phyloP scores from a whole-genome alignment of 2,113 vertebrate species.

The Paracanthobrama guichenoti region DNA sequence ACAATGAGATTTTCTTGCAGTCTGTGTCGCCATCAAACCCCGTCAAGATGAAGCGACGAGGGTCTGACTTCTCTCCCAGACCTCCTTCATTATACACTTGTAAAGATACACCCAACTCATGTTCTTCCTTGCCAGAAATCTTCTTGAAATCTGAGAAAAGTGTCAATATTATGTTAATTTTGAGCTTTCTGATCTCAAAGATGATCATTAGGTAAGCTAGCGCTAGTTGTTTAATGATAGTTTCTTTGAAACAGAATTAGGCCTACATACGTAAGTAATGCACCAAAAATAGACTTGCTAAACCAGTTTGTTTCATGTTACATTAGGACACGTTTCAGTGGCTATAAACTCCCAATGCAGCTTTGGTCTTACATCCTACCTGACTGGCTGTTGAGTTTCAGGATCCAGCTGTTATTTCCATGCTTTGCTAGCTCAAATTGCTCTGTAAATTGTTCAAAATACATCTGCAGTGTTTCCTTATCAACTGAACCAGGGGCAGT shows the following conservation, averaged over 20 bases:
- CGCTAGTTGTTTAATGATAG: neutral
- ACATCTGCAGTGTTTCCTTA: constrained; percentile 55
- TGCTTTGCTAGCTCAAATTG: constrained; percentile 47
- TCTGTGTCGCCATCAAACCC: constrained; percentile 56
- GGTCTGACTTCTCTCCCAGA: constrained; percentile 47
- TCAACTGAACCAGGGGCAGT: neutral
- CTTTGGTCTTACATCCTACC: constrained; percentile 48
- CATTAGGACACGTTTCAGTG: neutral
- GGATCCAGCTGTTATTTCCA: constrained; percentile 59
- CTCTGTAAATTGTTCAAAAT: constrained; percentile 61
- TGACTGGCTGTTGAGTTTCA: constrained; percentile 51
- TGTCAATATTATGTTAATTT: neutral
- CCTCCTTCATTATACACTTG: constrained; percentile 46
- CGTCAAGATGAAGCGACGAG: constrained; percentile 59
- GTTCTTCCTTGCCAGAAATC: constrained; percentile 51
- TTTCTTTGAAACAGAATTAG: neutral
- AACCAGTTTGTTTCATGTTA: neutral
- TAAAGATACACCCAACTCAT: constrained; percentile 53
- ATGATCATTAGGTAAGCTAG: neutral
- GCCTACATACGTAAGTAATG: neutral
- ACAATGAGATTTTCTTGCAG: constrained; percentile 52
- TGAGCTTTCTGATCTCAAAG: neutral
- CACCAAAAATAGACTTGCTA: neutral
- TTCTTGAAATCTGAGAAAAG: constrained; percentile 53
- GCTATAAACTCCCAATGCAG: neutral